phyloP scores from a whole-genome alignment of 2,888 invertebrate species.

The Microctonus aethiopoides region DNA sequence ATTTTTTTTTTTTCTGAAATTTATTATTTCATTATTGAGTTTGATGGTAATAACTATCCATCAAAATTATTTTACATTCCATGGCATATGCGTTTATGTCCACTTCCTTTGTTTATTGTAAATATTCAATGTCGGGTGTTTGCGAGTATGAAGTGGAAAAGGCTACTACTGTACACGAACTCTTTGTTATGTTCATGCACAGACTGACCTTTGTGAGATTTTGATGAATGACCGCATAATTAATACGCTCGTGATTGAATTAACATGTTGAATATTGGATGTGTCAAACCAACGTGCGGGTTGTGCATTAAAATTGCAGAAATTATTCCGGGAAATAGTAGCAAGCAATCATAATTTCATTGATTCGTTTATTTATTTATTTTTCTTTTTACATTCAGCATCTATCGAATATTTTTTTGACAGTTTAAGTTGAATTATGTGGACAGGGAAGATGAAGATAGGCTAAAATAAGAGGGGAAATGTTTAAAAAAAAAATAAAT shows the following conservation, averaged over 20 bases:
- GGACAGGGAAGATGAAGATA: background rate
- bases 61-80: too few relatives aligned
- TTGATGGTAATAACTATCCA: too few relatives aligned
- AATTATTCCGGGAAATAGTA: background rate
- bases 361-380: background rate
- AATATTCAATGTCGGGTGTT: too few relatives aligned
- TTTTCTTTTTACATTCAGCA: background rate
- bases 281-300: background rate
- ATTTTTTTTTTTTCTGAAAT: background rate
- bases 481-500: background rate
- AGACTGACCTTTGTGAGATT: constrained; percentile 6
- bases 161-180: background rate
- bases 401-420: background rate
- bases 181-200: background rate
- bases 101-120: too few relatives aligned
- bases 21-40: background rate
- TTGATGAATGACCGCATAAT: constrained; percentile 41
- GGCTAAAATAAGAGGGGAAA: background rate
- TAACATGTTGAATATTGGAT: constrained; percentile 38
- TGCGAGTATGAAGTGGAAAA: too few relatives aligned
- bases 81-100: too few relatives aligned
- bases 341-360: background rate
- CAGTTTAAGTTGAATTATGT: background rate
- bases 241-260: constrained; percentile 54
- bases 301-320: background rate